These are phyloP conservation scores for Druon quercuslanigerum DNA, from an alignment of 1,140 invertebrate genomes.

Conservation along the genomic window DNA sequence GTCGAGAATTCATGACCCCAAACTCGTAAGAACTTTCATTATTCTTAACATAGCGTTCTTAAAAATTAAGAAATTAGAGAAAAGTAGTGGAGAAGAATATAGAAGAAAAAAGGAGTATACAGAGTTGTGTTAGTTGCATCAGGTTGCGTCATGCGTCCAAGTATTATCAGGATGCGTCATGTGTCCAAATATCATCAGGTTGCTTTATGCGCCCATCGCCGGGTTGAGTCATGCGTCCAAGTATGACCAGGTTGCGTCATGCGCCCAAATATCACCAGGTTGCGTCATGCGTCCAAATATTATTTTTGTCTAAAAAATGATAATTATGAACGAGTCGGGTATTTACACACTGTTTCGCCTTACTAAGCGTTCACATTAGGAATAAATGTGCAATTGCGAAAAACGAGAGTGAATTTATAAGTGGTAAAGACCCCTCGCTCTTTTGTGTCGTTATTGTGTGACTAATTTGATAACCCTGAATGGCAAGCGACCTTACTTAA, in stretches of 20 bases:
- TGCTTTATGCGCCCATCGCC: too few relatives aligned
- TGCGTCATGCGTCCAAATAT: neutral
- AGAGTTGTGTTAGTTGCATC: too few relatives aligned
- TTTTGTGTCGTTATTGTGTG: conserved; percentile 21
- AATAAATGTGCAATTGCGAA: conserved; percentile 9
- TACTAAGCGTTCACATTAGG: conserved; percentile 5
- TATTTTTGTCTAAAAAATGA: neutral
- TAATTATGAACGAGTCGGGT: neutral
- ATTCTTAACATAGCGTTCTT: neutral
- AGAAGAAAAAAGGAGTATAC: too few relatives aligned
- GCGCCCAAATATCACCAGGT: too few relatives aligned
- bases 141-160: neutral
- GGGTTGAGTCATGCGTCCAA: neutral
- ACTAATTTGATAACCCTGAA: conserved; percentile 5
- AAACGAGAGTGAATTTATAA: conserved; percentile 10
- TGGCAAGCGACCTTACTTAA: conserved; percentile 21
- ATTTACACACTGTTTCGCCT: conserved; percentile 12
- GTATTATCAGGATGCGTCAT: neutral
- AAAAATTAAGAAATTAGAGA: too few relatives aligned
- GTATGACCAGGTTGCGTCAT: neutral
- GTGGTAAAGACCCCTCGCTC: conserved; percentile 8
- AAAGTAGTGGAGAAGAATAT: too few relatives aligned
- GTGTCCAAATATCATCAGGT: neutral
- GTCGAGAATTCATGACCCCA: neutral
- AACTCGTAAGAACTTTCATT: neutral